A percentile compares a stretch with the other conserved stretches of the same genome.
phyloP scores from a whole-genome alignment of 2,888 invertebrate genomes.

The Cerastis rubricosa region DNA sequence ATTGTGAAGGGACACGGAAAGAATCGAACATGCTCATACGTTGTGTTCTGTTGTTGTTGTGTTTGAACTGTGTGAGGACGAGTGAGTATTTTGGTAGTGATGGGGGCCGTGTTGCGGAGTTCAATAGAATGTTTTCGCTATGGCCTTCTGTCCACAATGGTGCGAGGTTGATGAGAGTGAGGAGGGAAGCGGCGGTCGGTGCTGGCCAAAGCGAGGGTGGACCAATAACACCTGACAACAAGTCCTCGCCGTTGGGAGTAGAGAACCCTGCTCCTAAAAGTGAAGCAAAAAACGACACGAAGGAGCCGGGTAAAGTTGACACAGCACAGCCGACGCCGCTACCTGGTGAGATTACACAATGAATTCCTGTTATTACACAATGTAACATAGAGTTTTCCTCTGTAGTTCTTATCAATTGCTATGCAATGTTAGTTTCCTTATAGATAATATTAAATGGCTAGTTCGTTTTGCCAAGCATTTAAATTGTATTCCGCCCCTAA shows the following conservation, averaged over 20 bases:
- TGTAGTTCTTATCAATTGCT: slow-evolving; percentile 6
- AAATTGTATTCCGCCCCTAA: neutral
- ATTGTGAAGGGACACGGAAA: slow-evolving; percentile 18
- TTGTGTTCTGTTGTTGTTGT: slow-evolving; percentile 76
- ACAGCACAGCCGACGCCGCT: neutral
- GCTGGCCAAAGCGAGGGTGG: slow-evolving; percentile 69
- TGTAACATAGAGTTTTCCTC: slow-evolving; percentile 33
- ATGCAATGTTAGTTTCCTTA: slow-evolving; percentile 6
- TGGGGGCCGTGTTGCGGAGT: slow-evolving; percentile 65
- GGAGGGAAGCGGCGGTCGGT: slow-evolving; percentile 66
- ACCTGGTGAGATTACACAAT: slow-evolving; percentile 48
- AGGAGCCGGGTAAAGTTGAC: slow-evolving; percentile 19
- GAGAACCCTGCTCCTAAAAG: neutral
- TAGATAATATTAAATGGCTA: neutral
- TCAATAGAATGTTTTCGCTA: slow-evolving; percentile 74
- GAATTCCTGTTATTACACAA: slow-evolving; percentile 11
- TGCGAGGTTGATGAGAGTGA: slow-evolving; percentile 62
- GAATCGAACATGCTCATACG: slow-evolving; percentile 73
- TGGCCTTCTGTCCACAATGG: slow-evolving; percentile 83
- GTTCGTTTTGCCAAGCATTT: neutral
- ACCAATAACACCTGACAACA: slow-evolving; percentile 27
- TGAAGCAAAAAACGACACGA: slow-evolving; percentile 21
- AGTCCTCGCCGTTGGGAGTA: slow-evolving; percentile 1
- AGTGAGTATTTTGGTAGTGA: slow-evolving; percentile 67
- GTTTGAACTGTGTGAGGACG: slow-evolving; percentile 76